phyloP scores from a whole-genome alignment of 2,888 invertebrate species.

The Callyntrura guangdongensis region DNA sequence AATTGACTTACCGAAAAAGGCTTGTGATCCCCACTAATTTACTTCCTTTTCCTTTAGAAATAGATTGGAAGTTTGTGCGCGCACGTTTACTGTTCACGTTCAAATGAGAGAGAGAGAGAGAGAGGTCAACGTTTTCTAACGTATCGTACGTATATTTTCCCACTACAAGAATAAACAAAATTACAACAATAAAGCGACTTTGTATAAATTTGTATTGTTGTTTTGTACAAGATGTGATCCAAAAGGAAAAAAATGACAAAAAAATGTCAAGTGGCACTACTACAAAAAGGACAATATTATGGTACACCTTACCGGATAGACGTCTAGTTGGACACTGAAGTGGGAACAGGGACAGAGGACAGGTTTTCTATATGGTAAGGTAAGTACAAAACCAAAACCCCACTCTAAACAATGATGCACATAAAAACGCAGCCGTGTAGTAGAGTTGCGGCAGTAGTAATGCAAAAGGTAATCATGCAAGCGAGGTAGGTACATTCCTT shows the following conservation, averaged over 20 bases:
- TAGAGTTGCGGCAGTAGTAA: background rate
- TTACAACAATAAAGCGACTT: background rate
- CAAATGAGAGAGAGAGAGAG: background rate
- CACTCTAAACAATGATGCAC: background rate
- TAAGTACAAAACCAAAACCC: constrained; percentile 4
- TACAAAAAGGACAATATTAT: constrained; percentile 28
- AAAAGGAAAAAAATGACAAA: background rate
- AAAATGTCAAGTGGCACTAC: constrained; percentile 61
- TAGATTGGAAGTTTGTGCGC: background rate
- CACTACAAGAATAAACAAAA: background rate
- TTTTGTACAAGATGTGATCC: constrained; percentile 5
- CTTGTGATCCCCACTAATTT: constrained; percentile 13
- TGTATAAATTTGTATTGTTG: background rate
- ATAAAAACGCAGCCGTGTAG: background rate
- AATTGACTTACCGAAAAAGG: too few relatives aligned
- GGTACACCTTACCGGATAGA: constrained; percentile 46
- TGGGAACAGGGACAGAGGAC: constrained; percentile 66
- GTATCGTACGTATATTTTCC: background rate
- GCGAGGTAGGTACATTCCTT: background rate
- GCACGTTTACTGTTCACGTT: background rate
- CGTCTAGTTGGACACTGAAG: constrained; percentile 69
- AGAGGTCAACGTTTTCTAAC: constrained; percentile 38
- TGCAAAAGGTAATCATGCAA: background rate
- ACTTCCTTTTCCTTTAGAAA: constrained; percentile 28
- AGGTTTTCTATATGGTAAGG: constrained; percentile 51